Base-by-base conservation (phyloP, 1,140 invertebrate species). In the Musca vetustissima region DNA sequence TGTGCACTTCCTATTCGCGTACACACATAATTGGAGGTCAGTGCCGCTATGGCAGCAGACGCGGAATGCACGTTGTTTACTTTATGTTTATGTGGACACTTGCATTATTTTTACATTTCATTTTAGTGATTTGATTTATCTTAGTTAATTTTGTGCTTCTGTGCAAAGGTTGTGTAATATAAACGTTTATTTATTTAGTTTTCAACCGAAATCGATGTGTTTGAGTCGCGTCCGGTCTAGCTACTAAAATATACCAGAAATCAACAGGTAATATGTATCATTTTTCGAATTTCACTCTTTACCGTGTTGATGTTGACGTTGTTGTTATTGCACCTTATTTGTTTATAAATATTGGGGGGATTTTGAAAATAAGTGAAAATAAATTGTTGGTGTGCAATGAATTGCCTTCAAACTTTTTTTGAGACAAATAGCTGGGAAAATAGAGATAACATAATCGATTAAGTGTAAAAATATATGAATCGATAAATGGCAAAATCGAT, bases 221-320 rank as follows among this genome's bases (percentile, higher is more conserved):
- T 43, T 43, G 36, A 43, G 4, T 36, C 57, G 32, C 57, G 32
- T 61, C 28, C 17, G 28, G 57, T 36, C 57, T 61, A 3, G 1
- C 24, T 50, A 15, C 50, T 49, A 66, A 66, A 19, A 15, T 55
- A 55, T 50, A 19, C 4, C 43, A 55, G 7, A 11, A 69, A 67
- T 67, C 71, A 70, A 61, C 70, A 66, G 49, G 65, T 66, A 49
- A 49, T 66, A 43, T n/a, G 53, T 48, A 21, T 64, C 64, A 55
- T 66, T 59, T 61, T 68, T 65, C 48, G 17, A 61, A 43, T 61
- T 36, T 36, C 57, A 61, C 57, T 61, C n/a, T 61, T 61, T 36
- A 43, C 22, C 36, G 17, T 21, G n/a, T 8, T 61, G n/a, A 43
- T 43, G 36, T 43, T 43, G 4, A 43, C 11, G 32, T 36, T 61